Percentiles rank a stretch among this genome's conserved stretches.
These are phyloP conservation scores for Euglossa dilemma DNA, from an alignment of 1,140 invertebrate genomes.

Conservation along the genomic window DNA sequence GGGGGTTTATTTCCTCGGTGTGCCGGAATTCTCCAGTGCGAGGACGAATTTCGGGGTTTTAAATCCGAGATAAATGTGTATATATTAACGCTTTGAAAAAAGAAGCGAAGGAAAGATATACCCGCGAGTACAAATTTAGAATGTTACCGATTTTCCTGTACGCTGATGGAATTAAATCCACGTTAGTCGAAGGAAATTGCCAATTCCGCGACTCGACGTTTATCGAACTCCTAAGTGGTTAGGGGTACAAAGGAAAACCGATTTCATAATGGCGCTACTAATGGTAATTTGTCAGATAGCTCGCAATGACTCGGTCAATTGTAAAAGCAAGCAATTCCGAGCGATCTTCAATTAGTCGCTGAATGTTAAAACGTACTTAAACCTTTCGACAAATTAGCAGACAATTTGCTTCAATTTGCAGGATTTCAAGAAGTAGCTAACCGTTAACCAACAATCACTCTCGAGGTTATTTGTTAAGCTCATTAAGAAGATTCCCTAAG, in stretches of 20 bases:
- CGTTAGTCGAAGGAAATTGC: no score
- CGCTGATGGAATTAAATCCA: no score
- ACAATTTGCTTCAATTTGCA: background rate
- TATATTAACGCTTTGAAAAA: no score
- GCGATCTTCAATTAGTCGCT: background rate
- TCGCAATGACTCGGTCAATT: background rate
- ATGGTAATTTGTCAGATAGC: background rate
- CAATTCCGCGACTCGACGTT: no score
- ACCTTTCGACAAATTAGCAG: background rate
- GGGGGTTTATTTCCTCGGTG: no score
- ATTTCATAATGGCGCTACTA: background rate
- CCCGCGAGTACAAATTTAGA: no score
- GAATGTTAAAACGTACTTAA: background rate
- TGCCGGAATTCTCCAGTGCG: no score
- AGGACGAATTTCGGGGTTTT: no score
- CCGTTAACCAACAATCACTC: background rate
- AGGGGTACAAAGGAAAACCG: background rate
- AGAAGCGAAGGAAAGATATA: no score
- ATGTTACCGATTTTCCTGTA: no score
- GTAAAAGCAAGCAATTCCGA: background rate
- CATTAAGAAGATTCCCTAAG: background rate
- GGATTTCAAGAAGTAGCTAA: background rate
- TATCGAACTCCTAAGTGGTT: no score
- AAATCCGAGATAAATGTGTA: no score
- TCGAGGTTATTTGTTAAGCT: background rate